These are phyloP conservation scores for Hypanus sabinus DNA, from an alignment of 2,113 vertebrate genomes.

Conservation along the genomic window DNA sequence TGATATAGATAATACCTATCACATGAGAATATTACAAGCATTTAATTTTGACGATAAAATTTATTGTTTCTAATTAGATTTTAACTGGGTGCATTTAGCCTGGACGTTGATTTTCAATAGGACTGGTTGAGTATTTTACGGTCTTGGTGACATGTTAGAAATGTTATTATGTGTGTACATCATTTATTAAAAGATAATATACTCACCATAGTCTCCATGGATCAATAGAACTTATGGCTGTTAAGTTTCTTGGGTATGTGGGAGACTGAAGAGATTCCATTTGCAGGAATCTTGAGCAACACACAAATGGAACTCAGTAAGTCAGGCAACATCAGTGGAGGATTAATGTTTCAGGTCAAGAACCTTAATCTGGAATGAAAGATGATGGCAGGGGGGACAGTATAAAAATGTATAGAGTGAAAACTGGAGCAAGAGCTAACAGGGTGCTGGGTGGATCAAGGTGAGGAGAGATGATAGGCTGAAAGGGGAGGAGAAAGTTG, in stretches of 20 bases:
- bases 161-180: constrained; percentile 17
- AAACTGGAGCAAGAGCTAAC: too few relatives aligned
- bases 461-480: too few relatives aligned
- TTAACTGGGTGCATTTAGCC: background rate
- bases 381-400: too few relatives aligned
- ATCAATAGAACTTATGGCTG: background rate
- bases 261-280: too few relatives aligned
- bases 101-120: background rate
- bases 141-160: background rate
- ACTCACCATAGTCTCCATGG: background rate
- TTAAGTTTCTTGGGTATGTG: background rate
- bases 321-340: too few relatives aligned
- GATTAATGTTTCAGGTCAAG: too few relatives aligned
- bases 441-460: too few relatives aligned
- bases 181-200: constrained; percentile 14
- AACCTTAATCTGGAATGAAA: too few relatives aligned
- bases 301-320: too few relatives aligned
- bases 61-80: background rate
- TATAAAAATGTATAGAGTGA: too few relatives aligned
- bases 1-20: background rate
- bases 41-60: background rate
- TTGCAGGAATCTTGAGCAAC: too few relatives aligned
- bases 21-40: background rate
- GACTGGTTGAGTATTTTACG: background rate
- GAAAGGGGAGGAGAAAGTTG: too few relatives aligned